Base-by-base conservation (phyloP, 1,140 invertebrate species). In the Charaxes varanes region DNA sequence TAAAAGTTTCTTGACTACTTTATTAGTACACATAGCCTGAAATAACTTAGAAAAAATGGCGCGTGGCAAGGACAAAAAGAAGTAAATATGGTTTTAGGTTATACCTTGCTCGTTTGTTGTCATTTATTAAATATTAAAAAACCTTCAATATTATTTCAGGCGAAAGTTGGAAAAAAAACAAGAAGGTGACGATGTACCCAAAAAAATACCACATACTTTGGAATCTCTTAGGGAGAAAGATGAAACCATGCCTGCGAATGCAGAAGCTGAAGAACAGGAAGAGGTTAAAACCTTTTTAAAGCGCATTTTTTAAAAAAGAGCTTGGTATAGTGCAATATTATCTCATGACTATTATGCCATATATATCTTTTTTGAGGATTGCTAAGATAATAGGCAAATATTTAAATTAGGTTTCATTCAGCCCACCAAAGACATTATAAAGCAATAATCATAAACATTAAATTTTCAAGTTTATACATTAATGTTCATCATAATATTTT, bases 171-270 rank as follows among this genome's bases (percentile, higher is more conserved):
- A 83, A 52, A 80, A 80, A 46, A 83, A 81, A 36, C 72, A 83
- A 50, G 76, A 80, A 46, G 76, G 76, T 6, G 79, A 80, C 2
- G 76, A 80, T 66, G 79, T 73, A 1, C 76, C 76, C 0, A 83
- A 83, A 45, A 66, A 83, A 44, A 36, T 79, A 0, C 97, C 97
- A 0, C 93, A 95, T 58, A 99, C 98, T 0, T 89, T 99, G 48
- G 97, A 99, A 76, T 96, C 90, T 60, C 88, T 94, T 23, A 87
- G 97, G 37, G 93, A 96, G 62, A 90, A 91, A 62, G 97, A 99
- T 89, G 94, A 95, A 61, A 99, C 97, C 0, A 92, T 90, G 56
- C 87, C 99, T 15, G 88, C 88, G 15, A 88, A 92, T 62, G 85
- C 94, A 6, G 92, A 96, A 53, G 87, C 88, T 18, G 90, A 92